Base-by-base conservation (phyloP, 2,113 vertebrate genomes). In the Petromus typicus region DNA sequence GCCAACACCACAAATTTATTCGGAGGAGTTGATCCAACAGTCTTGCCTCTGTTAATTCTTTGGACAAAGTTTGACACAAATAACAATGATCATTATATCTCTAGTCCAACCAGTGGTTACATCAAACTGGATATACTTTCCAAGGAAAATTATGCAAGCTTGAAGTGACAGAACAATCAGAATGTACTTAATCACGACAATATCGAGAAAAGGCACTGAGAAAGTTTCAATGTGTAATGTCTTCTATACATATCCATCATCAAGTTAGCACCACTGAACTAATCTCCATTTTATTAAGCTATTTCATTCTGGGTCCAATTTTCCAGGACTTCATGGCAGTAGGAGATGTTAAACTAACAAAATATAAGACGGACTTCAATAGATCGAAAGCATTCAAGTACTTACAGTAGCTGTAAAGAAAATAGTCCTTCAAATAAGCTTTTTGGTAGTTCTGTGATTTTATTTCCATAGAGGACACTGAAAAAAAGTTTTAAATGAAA, bases 391-490 rank as follows among this genome's bases (percentile, higher is more conserved):
- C 7, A 94, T 93, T 83, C 54, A 97, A 95, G 96, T 98, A 99
- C 99, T 99, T 98, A 99, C 99, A 99, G 98, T 64, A 99, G 98
- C 96, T 99, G 99, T 89, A 99, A 98, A 94, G 99, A 99, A 98
- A 99, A 99, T 2, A 99, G 98, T 96, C 99, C 99, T 98, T 99
- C 99, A 95, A 99, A 99, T 3, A 99, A 98, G 61, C 99, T 99
- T 98, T 99, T 99, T 69, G 99, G 99, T 96, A 99, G 99, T 98
- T 99, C 99, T 9, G 99, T 99, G 96, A 99, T 99, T 99, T 99
- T 99, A 98, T 99, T 99, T 94, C 99, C 99, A 95, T 99, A 99
- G 30, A 99, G 98, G 56, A 99, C 99, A 75, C 99, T 99, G 98
- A 54, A 97, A 83, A 94, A 96, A 88, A 93, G 45, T 91, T 93